Evolutionary conservation across 2,113 vertebrate genomes (phyloP), one percentile per base, ranked within the genome.

Genomic region (Mesembrinibis cayennensis): DNA sequence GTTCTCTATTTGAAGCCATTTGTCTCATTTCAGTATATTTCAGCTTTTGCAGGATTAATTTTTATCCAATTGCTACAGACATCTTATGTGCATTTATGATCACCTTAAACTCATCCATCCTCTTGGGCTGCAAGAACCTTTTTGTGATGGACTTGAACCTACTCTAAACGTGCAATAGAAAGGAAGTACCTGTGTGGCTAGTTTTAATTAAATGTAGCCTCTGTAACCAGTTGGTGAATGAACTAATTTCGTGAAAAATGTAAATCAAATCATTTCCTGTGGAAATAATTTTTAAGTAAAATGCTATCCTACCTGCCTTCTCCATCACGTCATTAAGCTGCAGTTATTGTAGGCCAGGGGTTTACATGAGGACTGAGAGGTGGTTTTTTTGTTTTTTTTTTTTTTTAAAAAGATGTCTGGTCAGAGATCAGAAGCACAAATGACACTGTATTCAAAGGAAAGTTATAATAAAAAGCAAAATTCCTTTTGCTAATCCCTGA

Each of bases 211-310:
- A 78, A 97, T 97, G 96, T 98, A 98, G 96, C 93, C 82, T 98
- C 97, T 96, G 93, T 98, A 97, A 97, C 91, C 94, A 96, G 94
- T 95, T 96, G 96, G 96, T 83, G 34, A 97, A 97, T 98, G 97
- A 98, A 98, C 98, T 98, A 97, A 96, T 97, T 97, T 98, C 97
- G 90, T 98, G 96, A 97, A 94, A 97, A 97, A 97, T 96, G 95
- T 96, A 96, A 96, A 97, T 97, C 90, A 66, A 94, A 98, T 98
- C 98, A 98, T 99, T 99, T 99, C 99, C 99, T 99, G 99, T 99
- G 99, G 99, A 99, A 99, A 99, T 99, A 98, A 98, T 98, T 98
- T 98, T 96, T 86, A 97, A 98, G 98, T 98, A 98, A 96, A 88
- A 96, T 96, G 91, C 96, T 97, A 80, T 97, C 96, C 44, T 93